Evolutionary conservation across 2,888 invertebrate genomes (phyloP).

Genomic region (Desoria tigrina): DNA sequence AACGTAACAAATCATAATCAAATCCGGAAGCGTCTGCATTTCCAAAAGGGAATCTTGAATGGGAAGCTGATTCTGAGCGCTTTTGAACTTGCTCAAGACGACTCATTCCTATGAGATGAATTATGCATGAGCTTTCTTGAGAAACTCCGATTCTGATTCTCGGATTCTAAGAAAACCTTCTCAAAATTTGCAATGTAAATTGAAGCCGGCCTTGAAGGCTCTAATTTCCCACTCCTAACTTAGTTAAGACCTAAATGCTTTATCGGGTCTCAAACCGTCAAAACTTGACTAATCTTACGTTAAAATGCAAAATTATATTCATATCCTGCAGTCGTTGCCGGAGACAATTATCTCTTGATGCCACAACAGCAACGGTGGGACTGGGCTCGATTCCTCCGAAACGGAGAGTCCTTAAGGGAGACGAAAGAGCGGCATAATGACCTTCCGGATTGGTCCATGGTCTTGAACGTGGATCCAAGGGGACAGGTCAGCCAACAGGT

Average conservation of each 20-base stretch:
- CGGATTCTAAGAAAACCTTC: not conserved
- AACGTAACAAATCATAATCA: too few species aligned
- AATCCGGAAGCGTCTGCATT: too few species aligned
- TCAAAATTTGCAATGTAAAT: constrained; percentile 10
- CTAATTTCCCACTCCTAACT: too few species aligned
- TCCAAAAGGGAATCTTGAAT: too few species aligned
- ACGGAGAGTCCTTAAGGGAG: constrained; percentile 28
- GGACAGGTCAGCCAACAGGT: constrained; percentile 39
- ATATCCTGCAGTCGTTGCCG: constrained; percentile 41
- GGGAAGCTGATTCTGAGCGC: too few species aligned
- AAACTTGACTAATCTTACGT: too few species aligned
- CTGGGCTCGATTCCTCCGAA: constrained; percentile 40
- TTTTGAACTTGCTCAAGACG: too few species aligned
- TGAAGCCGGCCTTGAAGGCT: not conserved
- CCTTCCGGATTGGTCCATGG: constrained; percentile 43
- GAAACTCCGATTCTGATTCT: constrained; percentile 9
- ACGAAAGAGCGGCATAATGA: constrained; percentile 37
- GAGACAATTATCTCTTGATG: constrained; percentile 38
- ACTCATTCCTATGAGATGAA: not conserved
- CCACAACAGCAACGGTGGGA: constrained; percentile 43
- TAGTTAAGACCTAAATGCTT: too few species aligned
- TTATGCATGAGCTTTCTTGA: constrained; percentile 7
- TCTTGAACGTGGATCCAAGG: constrained; percentile 28
- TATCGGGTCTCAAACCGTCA: not conserved
- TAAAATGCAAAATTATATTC: too few species aligned